Base-by-base conservation (phyloP, 2,888 invertebrate genomes). In the Catocala sponsa region DNA sequence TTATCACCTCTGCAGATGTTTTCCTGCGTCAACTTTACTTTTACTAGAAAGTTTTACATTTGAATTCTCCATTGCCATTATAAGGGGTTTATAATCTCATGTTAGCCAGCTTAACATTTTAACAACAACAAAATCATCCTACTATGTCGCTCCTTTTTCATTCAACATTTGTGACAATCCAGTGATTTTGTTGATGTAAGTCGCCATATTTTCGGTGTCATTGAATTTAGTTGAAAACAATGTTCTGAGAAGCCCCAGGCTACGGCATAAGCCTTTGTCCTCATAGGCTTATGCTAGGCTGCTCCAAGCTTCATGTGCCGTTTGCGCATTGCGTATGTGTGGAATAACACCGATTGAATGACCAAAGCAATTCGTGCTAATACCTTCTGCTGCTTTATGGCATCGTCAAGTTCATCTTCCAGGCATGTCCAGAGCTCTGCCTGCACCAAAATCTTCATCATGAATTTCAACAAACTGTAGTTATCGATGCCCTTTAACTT, bases 11-110 rank as follows among this genome's bases (percentile, higher is more conserved):
- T 25, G 6, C 55, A 38, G 1, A n/a, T 6, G 12, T 43, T 10
- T n/a, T 32, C 32, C 48, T 38, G 12, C 41, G 49, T 11, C 13
- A 56, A 25, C 12, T 56, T 56, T 12, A n/a, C 48, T 49, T 56
- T 57, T 48, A 52, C 49, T 53, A 7, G 25, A 53, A 9, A 47
- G 13, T 12, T 41, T 47, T 7, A 32, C 4, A 12, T 49, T 56
- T 6, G 43, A 42, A 49, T 56, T 57, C 12, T 57, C 57, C 2
- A 50, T 4, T 7, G 57, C 50, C 54, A 59, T 48, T 10, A 48
- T 59, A 4, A 53, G 42, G 11, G 59, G 54, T 43, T 48, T 54
- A 43, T 53, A 53, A 10, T 59, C 33, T 4, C 4, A 2, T 33
- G 53, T 2, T 10, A 59, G 32, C 5, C 52, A 48, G 48, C 59